A percentile compares a stretch with the other conserved stretches of the same genome.
These are phyloP conservation scores for Lysandra bellargus DNA, from an alignment of 2,888 invertebrate species.

Conservation along the genomic window DNA sequence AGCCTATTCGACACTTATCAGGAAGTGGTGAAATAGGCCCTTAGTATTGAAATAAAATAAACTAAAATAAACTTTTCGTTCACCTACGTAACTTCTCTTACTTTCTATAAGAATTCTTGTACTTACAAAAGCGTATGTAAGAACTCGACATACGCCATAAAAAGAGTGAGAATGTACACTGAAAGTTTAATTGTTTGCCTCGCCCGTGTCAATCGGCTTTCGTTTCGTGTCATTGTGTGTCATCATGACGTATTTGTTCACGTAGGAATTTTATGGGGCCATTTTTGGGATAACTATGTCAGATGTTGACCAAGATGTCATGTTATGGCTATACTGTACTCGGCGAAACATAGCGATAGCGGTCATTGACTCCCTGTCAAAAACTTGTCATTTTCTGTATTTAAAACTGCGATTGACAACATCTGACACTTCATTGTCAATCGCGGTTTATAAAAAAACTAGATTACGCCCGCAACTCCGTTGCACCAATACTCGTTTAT, in stretches of 20 bases:
- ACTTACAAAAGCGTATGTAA: not conserved
- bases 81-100: not conserved
- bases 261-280: not conserved
- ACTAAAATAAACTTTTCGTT: not conserved
- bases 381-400: too few species aligned
- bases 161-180: slow-evolving; percentile 17
- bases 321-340: not conserved
- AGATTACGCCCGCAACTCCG: too few species aligned
- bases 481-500: too few species aligned
- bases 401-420: too few species aligned
- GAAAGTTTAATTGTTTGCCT: slow-evolving; percentile 30
- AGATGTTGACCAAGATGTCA: not conserved
- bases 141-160: not conserved
- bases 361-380: too few species aligned
- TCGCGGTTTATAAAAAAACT: too few species aligned
- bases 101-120: not conserved
- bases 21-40: too few species aligned
- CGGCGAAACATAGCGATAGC: too few species aligned
- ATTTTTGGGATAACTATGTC: not conserved
- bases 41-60: not conserved
- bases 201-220: slow-evolving; percentile 22
- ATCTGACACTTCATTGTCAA: too few species aligned
- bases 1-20: too few species aligned
- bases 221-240: slow-evolving; percentile 15
- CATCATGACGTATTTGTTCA: not conserved